A percentile compares a stretch with the other conserved stretches of the same genome.
phyloP scores from a whole-genome alignment of 1,140 invertebrate species.

The Adoxophyes honmai region DNA sequence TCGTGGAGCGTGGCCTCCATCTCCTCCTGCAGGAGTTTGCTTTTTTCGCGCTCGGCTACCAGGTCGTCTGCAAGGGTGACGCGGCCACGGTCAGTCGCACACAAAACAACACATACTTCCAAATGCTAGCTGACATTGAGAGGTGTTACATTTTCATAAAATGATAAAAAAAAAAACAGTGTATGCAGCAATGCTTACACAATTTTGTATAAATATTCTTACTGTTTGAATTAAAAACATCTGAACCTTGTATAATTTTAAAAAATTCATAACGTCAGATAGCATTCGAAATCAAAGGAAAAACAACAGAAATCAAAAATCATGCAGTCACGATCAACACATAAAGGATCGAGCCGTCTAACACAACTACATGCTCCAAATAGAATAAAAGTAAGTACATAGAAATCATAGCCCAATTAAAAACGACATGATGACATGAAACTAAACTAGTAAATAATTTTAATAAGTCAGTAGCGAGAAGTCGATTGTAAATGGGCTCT shows the following conservation, averaged over 20 bases:
- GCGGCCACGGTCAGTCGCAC: constrained; percentile 62
- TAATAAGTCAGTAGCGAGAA: background rate
- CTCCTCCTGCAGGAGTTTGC: constrained; percentile 97
- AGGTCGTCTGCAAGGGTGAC: constrained; percentile 92
- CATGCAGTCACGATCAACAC: constrained; percentile 57
- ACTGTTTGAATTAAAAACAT: too few species aligned
- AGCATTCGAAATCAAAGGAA: constrained; percentile 43
- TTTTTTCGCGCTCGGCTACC: constrained; percentile 95
- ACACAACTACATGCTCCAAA: constrained; percentile 63
- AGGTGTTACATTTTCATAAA: background rate
- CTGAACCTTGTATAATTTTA: too few species aligned
- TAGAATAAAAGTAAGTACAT: constrained; percentile 26
- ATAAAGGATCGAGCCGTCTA: constrained; percentile 61
- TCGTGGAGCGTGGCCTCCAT: constrained; percentile 99
- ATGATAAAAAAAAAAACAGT: background rate
- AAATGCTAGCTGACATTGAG: constrained; percentile 18
- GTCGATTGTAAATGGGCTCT: constrained; percentile 1
- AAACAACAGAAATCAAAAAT: constrained; percentile 61
- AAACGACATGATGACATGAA: background rate
- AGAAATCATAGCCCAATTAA: background rate
- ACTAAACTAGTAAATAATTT: background rate
- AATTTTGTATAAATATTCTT: too few species aligned
- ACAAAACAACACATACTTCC: constrained; percentile 37
- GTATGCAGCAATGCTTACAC: too few species aligned
- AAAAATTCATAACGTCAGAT: background rate